Conservation (phyloP, 1,140 invertebrate genomes). For the Kradibia gibbosae region DNA sequence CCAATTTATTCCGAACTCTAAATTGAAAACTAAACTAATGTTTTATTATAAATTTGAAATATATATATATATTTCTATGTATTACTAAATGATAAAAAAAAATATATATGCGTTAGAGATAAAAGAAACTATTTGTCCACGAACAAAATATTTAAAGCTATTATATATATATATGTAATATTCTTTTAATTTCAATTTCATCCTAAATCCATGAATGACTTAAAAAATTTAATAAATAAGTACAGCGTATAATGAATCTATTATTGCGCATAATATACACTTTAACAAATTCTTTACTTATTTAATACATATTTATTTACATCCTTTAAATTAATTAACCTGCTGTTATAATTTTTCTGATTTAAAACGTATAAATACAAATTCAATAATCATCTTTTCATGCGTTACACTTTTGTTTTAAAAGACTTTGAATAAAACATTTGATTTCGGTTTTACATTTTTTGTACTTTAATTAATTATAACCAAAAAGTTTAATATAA, state of each 20-base stretch:
- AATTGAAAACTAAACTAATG: neutral
- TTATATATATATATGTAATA: neutral
- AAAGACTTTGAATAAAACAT: too few species aligned
- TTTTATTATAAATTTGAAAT: neutral
- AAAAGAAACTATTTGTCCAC: constrained; percentile 22
- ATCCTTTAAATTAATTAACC: too few species aligned
- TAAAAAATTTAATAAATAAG: neutral
- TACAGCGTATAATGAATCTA: neutral
- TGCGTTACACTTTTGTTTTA: too few species aligned
- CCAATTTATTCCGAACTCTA: neutral
- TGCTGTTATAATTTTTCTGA: too few species aligned
- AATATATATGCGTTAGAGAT: neutral
- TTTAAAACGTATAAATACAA: too few species aligned
- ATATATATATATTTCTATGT: too few species aligned
- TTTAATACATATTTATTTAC: neutral
- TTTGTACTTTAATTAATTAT: too few species aligned
- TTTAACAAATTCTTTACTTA: neutral
- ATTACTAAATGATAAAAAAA: neutral
- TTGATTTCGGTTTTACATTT: too few species aligned
- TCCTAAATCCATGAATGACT: neutral
- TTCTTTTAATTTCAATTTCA: neutral
- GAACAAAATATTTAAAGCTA: neutral
- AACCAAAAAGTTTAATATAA: too few species aligned
- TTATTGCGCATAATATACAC: neutral
- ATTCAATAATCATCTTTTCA: too few species aligned